phyloP scores from a whole-genome alignment of 2,797 vertebrate genomes.

The Menidia menidia region DNA sequence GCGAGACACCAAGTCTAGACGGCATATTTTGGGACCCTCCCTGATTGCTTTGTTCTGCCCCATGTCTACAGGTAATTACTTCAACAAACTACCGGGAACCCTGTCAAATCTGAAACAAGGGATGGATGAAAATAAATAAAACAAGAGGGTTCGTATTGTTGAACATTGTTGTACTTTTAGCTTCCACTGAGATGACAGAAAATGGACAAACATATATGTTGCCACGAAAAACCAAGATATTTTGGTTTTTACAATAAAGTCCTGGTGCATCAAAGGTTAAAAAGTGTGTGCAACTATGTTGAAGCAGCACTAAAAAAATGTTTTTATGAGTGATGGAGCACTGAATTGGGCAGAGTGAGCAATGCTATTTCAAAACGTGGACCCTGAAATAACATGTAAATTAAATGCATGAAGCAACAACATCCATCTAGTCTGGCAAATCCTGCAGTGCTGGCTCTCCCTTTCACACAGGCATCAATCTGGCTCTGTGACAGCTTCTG shows the following conservation, averaged over 20 bases:
- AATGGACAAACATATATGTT: slow-evolving; percentile 29
- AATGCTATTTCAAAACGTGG: not conserved
- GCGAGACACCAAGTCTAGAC: slow-evolving; percentile 86
- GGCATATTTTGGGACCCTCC: slow-evolving; percentile 79
- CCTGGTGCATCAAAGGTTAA: not conserved
- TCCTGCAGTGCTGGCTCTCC: too few species aligned
- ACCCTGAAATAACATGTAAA: too few species aligned
- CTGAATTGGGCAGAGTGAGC: not conserved
- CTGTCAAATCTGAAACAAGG: slow-evolving; percentile 56
- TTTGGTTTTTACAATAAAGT: not conserved
- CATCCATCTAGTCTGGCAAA: too few species aligned
- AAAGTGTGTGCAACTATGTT: not conserved
- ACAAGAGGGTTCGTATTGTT: slow-evolving; percentile 14
- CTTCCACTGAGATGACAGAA: slow-evolving; percentile 10
- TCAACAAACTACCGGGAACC: slow-evolving; percentile 70
- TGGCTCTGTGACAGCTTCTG: too few species aligned
- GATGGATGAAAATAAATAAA: slow-evolving; percentile 37
- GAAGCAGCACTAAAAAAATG: not conserved
- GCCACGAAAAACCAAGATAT: slow-evolving; percentile 41
- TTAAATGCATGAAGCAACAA: too few species aligned
- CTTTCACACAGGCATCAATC: too few species aligned
- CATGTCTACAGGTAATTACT: slow-evolving; percentile 86
- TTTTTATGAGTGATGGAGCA: not conserved
- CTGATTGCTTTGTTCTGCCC: slow-evolving; percentile 81
- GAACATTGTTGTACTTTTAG: slow-evolving; percentile 4